Evolutionary conservation across 2,888 invertebrate genomes (phyloP).

Genomic region (Stegophylla sp.): DNA sequence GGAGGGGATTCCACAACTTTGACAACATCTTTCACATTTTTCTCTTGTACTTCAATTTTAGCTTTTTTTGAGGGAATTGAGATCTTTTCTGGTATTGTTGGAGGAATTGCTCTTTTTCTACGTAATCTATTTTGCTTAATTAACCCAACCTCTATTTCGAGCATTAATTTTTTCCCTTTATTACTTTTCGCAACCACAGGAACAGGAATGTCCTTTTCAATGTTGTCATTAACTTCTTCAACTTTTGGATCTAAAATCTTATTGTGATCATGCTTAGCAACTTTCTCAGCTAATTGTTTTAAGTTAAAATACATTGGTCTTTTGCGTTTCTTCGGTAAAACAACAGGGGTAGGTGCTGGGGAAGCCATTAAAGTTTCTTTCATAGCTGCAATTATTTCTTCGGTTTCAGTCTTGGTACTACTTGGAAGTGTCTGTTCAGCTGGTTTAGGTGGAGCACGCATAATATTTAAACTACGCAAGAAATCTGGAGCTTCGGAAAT

Average conservation of each 20-base stretch:
- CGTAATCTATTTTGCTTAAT: conserved; percentile 44
- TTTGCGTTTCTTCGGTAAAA: conserved; percentile 53
- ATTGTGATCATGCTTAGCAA: conserved; percentile 51
- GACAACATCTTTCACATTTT: conserved; percentile 33
- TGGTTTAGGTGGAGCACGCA: conserved; percentile 52
- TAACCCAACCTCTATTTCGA: conserved; percentile 42
- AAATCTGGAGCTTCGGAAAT: conserved; percentile 58
- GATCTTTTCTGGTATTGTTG: conserved; percentile 19
- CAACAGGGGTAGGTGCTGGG: conserved; percentile 34
- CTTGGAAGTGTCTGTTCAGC: conserved; percentile 30
- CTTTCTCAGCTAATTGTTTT: conserved; percentile 42
- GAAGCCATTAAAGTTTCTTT: conserved; percentile 60
- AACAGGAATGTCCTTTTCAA: neutral
- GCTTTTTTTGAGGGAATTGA: conserved; percentile 24
- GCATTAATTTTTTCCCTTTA: conserved; percentile 48
- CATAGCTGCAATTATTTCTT: conserved; percentile 60
- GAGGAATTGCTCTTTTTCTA: conserved; percentile 42
- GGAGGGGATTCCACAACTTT: conserved; percentile 9
- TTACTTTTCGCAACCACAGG: conserved; percentile 18
- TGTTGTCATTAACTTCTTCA: neutral
- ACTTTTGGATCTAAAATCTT: conserved; percentile 46
- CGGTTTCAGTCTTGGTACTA: conserved; percentile 59
- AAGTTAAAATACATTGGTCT: conserved; percentile 31
- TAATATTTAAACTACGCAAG: conserved; percentile 59
- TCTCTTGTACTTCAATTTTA: conserved; percentile 40